Evolutionary conservation across 2,888 invertebrate species (phyloP), one percentile per base, ranked within the genome.

Genomic region (Zootermopsis nevadensis): DNA sequence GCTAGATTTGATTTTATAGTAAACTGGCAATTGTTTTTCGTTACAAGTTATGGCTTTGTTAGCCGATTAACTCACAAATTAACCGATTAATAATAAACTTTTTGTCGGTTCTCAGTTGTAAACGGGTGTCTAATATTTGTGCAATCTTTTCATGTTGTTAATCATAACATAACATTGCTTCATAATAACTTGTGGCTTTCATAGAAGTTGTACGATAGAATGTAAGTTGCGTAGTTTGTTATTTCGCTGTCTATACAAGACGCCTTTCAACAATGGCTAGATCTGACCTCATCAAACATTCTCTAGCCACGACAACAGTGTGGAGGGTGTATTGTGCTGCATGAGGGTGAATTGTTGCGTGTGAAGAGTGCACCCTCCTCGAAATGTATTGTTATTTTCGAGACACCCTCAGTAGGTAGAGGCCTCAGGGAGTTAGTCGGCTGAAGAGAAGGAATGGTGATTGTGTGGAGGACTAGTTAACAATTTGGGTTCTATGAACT

Each of bases 321-420:
- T 15, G n/a, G 4, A 60, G 60, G n/a, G 60, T 60, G 60, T 60
- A 60, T 60, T 60, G 60, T 60, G n/a, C 60, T 60, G n/a, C 60
- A 60, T 60, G 60, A 60, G 60, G 60, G 60, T 27, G 60, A 60
- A 60, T 60, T n/a, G 60, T 60, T 60, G 60, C 60, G 60, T 60
- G 60, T n/a, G 60, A 60, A 60, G 60, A 60, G 60, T 60, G 60
- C 60, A 60, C 60, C 60, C 60, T 60, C 60, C 2, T 60, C 60
- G 27, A 60, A 3, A 60, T 60, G 60, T 3, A 60, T 60, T 60
- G 60, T 60, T 60, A 60, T 60, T 60, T 60, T 60, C 60, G 60
- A 60, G 60, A 60, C 60, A 48, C 60, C 60, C 60, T 60, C 60
- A 60, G 60, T 60, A 27, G 60, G 27, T 27, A 60, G 27, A n/a